Conservation (phyloP, 2,888 invertebrate genomes). For the Dichetophora obliterata region DNA sequence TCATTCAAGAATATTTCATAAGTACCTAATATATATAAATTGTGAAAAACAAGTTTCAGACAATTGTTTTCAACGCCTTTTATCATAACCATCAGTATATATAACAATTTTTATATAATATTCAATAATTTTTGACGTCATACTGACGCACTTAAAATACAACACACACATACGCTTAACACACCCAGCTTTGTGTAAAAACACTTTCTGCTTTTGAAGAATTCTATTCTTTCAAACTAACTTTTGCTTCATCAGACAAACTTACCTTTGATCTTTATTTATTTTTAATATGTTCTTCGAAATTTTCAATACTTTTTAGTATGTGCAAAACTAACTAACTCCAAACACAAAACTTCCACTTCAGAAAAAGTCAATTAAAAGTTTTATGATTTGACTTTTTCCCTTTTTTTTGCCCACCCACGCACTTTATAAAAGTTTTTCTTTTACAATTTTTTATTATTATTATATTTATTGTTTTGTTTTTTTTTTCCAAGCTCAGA, state of each 20-base stretch:
- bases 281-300: not conserved
- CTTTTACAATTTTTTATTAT: not conserved
- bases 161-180: not conserved
- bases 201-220: not conserved
- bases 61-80: too few relatives aligned
- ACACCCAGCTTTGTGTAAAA: not conserved
- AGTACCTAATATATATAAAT: too few relatives aligned
- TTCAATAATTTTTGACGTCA: slow-evolving; percentile 1
- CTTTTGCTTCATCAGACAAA: too few relatives aligned
- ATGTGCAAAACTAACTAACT: not conserved
- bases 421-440: not conserved
- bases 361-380: slow-evolving; percentile 10
- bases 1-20: too few relatives aligned
- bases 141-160: not conserved
- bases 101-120: too few relatives aligned
- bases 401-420: not conserved
- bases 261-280: slow-evolving; percentile 1
- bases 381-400: not conserved
- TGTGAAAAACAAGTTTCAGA: too few relatives aligned
- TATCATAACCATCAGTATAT: too few relatives aligned
- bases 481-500: not conserved
- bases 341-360: not conserved
- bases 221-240: not conserved
- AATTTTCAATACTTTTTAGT: not conserved
- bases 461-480: not conserved